Percentiles rank a stretch among this genome's conserved stretches.
Evolutionary conservation across 2,797 vertebrate species (phyloP).

Genomic region (Eleutherodactylus coqui): DNA sequence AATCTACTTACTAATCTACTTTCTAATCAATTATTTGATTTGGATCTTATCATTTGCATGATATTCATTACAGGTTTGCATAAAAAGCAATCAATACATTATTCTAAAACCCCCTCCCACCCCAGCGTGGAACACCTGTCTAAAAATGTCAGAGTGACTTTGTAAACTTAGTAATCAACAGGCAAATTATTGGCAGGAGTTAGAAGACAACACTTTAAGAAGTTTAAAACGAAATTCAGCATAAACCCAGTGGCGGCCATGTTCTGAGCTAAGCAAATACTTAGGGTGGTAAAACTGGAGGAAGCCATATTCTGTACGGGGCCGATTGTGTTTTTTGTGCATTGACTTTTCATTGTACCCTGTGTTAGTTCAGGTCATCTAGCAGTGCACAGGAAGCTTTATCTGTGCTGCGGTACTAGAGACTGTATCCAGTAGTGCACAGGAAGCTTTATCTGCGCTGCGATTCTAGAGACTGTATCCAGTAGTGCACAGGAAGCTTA

Average conservation of each 20-base stretch:
- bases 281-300: neutral
- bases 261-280: neutral
- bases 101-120: neutral
- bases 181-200: neutral
- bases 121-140: slow-evolving; percentile 37
- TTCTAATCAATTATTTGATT: slow-evolving; percentile 52
- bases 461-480: too few relatives aligned
- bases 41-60: slow-evolving; percentile 42
- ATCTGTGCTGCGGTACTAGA: too few relatives aligned
- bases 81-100: slow-evolving; percentile 53
- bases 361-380: neutral
- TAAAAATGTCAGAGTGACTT: neutral
- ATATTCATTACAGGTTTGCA: slow-evolving; percentile 48
- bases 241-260: neutral
- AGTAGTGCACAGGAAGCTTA: neutral
- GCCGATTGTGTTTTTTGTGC: neutral
- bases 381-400: neutral
- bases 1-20: slow-evolving; percentile 34
- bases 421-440: neutral
- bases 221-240: neutral
- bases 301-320: neutral
- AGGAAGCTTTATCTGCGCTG: too few relatives aligned
- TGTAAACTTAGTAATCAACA: slow-evolving; percentile 21
- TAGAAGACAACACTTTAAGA: neutral
- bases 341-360: neutral